Evolutionary conservation across 1,140 invertebrate species (phyloP).

Genomic region (Epicauta chinensis): DNA sequence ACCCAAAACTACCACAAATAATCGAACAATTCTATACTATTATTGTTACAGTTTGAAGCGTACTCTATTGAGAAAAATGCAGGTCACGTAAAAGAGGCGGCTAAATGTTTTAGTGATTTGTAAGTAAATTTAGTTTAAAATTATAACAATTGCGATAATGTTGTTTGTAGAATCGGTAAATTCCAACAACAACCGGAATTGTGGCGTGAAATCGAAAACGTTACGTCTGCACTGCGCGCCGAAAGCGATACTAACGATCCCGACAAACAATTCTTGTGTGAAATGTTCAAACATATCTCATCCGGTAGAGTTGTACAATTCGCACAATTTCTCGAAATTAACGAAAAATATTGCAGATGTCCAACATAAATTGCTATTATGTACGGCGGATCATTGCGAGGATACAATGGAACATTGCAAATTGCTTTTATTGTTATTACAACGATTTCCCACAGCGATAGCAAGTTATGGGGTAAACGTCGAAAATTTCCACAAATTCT

Average conservation of each 20-base stretch:
- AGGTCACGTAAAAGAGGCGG: constrained; percentile 72
- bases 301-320: constrained; percentile 19
- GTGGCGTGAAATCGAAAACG: constrained; percentile 72
- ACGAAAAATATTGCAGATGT: constrained; percentile 55
- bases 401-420: constrained; percentile 84
- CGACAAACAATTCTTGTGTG: constrained; percentile 48
- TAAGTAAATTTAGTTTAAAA: constrained; percentile 31
- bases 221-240: constrained; percentile 65
- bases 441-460: constrained; percentile 75
- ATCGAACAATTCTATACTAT: neutral
- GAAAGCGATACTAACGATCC: constrained; percentile 48
- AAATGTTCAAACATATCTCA: constrained; percentile 45
- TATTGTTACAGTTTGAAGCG: constrained; percentile 61
- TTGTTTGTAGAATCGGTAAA: constrained; percentile 38
- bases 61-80: constrained; percentile 74
- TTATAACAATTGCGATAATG: constrained; percentile 1
- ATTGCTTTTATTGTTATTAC: constrained; percentile 67
- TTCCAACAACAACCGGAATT: constrained; percentile 52
- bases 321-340: neutral
- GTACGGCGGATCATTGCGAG: constrained; percentile 77
- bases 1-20: neutral
- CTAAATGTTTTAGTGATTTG: constrained; percentile 69
- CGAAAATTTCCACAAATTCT: constrained; percentile 1
- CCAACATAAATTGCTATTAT: constrained; percentile 67
- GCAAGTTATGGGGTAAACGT: constrained; percentile 62